Percentiles rank a stretch among this genome's conserved stretches.
Conservation (phyloP, 2,888 invertebrate species). For the Ceriagrion tenellum region DNA sequence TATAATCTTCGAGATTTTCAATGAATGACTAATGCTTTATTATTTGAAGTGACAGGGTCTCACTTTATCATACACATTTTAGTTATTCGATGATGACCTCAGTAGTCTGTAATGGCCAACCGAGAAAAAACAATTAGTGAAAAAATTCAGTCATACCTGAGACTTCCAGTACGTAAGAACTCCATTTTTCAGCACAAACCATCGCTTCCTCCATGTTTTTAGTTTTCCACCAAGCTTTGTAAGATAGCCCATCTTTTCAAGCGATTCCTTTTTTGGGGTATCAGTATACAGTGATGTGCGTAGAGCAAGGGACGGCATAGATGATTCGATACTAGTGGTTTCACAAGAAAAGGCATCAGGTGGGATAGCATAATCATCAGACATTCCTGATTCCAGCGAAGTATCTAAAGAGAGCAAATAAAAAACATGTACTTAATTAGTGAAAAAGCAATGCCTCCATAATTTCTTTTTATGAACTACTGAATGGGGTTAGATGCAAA, state of each 20-base stretch:
- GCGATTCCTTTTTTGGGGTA: constrained; percentile 80
- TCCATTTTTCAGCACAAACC: constrained; percentile 97
- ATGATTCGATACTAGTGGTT: constrained; percentile 86
- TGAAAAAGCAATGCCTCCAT: too few relatives aligned
- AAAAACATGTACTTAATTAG: too few relatives aligned
- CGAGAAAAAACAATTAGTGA: too few relatives aligned
- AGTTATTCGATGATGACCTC: neutral
- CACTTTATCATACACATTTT: neutral
- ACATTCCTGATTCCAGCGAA: constrained; percentile 95
- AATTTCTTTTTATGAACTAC: too few relatives aligned
- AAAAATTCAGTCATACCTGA: constrained; percentile 79
- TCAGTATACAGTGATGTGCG: constrained; percentile 71
- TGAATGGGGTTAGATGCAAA: too few relatives aligned
- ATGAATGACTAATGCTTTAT: too few relatives aligned
- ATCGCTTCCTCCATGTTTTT: constrained; percentile 97
- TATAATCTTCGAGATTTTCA: too few relatives aligned
- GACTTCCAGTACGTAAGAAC: constrained; percentile 96
- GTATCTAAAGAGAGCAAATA: constrained; percentile 28
- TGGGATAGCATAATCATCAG: constrained; percentile 97
- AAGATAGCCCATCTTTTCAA: constrained; percentile 94
- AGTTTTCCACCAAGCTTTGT: constrained; percentile 96
- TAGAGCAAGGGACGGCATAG: constrained; percentile 82
- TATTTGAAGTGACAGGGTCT: too few relatives aligned
- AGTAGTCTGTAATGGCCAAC: too few relatives aligned
- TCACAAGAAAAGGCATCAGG: constrained; percentile 94